Percentiles rank a stretch among this genome's conserved stretches.
Evolutionary conservation across 2,113 vertebrate genomes (phyloP).

Genomic region (Mesembrinibis cayennensis): DNA sequence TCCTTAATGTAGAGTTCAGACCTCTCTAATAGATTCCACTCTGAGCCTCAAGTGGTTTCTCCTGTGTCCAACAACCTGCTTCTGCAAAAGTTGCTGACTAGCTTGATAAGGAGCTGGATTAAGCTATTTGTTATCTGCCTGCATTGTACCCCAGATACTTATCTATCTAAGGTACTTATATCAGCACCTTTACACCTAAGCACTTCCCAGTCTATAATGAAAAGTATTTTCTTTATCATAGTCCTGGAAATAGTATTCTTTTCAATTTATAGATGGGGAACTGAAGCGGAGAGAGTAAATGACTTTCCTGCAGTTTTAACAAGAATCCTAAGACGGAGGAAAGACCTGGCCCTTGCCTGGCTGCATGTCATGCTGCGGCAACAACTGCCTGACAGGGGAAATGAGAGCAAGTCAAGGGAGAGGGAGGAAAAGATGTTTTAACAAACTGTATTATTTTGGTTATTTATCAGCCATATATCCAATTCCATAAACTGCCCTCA

Average conservation of each 20-base stretch:
- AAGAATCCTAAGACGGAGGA: not conserved
- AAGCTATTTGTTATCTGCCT: slow-evolving; percentile 58
- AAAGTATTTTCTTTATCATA: slow-evolving; percentile 60
- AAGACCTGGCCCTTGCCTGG: not conserved
- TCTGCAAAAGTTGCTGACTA: slow-evolving; percentile 46
- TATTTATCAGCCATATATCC: not conserved
- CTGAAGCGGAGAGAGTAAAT: not conserved
- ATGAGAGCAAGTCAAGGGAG: rapidly evolving
- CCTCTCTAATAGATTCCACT: slow-evolving; percentile 42
- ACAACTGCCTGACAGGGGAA: not conserved
- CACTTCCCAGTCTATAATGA: slow-evolving; percentile 27
- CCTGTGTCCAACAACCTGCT: slow-evolving; percentile 37
- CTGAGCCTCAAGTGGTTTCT: slow-evolving; percentile 43
- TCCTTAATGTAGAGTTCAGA: slow-evolving; percentile 53
- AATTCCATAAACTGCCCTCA: not conserved
- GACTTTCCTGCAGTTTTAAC: slow-evolving; percentile 1
- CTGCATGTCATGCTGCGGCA: not conserved
- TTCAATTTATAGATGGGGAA: slow-evolving; percentile 17
- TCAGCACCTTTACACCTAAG: slow-evolving; percentile 51
- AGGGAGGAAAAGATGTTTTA: not conserved
- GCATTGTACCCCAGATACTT: slow-evolving; percentile 56
- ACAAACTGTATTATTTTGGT: not conserved
- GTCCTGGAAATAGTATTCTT: slow-evolving; percentile 46
- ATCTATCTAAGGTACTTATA: slow-evolving; percentile 58
- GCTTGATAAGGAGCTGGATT: slow-evolving; percentile 56